Base-by-base conservation (phyloP, 2,888 invertebrate species). In the Latheticus oryzae region DNA sequence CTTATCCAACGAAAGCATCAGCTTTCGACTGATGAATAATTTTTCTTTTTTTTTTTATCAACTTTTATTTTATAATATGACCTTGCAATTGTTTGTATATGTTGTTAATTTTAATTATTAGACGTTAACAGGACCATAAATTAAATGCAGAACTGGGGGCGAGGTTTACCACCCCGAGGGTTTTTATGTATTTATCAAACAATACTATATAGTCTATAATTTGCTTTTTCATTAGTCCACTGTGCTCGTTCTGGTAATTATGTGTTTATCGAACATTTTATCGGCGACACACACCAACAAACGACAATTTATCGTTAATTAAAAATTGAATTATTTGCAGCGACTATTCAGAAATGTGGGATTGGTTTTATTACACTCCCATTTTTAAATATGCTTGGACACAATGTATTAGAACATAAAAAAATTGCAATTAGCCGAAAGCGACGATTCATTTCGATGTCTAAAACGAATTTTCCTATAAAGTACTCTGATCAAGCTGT, bases 201-300 rank as follows among this genome's bases (percentile, higher is more conserved):
- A 64, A 67, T 64, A 67, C 51, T 63, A 61, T 62, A 62, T 63
- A 57, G 63, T 38, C 61, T 60, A 62, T 67, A 65, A 67, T 65
- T 67, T 63, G 62, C 62, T 62, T 67, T 67, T 65, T 61, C 64
- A 64, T 64, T 65, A 47, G 30, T 28, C 38, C 30, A 7, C 16
- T 30, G 54, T 17, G 35, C 23, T 54, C 16, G 45, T 15, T 17
- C 9, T 33, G 58, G 52, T 57, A 47, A 61, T 64, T 61, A 60
- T 38, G 38, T 51, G 60, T 58, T 64, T 64, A 62, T 62, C 64
- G 58, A 62, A 52, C 58, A 51, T 54, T 62, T 62, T 55, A 62
- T 60, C 58, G 42, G 23, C 33, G 19, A 51, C 51, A 51, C 17
- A 50, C 45, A 26, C 8, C 28, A 37, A 50, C 50, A 28, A 15